Evolutionary conservation across 2,888 invertebrate genomes (phyloP), one percentile per base, ranked within the genome.

Genomic region (Lithodes maja): DNA sequence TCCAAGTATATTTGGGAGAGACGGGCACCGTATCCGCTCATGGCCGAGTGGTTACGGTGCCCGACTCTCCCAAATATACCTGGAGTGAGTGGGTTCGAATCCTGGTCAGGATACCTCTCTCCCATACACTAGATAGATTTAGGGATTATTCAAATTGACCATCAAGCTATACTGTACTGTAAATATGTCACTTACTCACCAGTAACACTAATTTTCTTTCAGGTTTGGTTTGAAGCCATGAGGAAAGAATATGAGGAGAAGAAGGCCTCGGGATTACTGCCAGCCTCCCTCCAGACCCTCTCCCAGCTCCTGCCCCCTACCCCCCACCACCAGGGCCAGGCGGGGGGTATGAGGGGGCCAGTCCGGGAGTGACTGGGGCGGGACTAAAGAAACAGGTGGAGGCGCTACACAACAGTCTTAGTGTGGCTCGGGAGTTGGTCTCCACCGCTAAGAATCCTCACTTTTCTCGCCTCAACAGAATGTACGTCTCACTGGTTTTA

Each of bases 401-500:
- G 9, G 52, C 53, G 15, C 75, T 89, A 17, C 74, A 81, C 17
- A 77, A 61, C 9, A 71, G 50, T 33, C 52, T 89, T 2, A 80
- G 50, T 53, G 69, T 52, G 52, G 85, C 81, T 2, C 79, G 81
- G 52, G 88, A 89, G 52, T 80, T 84, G 53, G 77, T 89, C 2
- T 9, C 17, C 9, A 85, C 85, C 33, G 77, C 85, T 15, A 89
- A 74, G 50, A 89, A 85, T 55, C 88, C 88, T 75, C 88, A 89
- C 55, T 89, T 89, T 53, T 89, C 88, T 2, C 61, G 75, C 2
- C 85, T 89, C 1, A 82, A 52, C 17, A 85, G 75, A 75, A 89
- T 85, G 88, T 85, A 80, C 12, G 87, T 83, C 3, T 52, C 17
- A 15, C 71, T 71, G 15, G 12, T 54, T 17, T 0, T 12, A 7